phyloP scores from a whole-genome alignment of 2,113 vertebrate genomes.

The Toxotes jaculatrix region DNA sequence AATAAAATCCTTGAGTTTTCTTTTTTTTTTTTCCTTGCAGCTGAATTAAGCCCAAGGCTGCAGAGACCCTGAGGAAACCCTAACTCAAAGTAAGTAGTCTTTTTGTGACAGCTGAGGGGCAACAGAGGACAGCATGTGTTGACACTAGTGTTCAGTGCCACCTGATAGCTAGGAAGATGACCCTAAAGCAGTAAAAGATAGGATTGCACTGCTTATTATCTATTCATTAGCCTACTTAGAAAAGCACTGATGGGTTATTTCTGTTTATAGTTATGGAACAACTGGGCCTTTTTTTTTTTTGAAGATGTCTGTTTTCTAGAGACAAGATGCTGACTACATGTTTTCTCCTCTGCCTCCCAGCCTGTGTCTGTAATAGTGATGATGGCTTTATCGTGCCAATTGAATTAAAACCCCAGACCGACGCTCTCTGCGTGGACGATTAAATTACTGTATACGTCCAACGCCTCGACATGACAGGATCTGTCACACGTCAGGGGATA shows the following conservation, averaged over 20 bases:
- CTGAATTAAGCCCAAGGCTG: slow-evolving; percentile 2
- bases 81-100: neutral
- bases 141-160: slow-evolving; percentile 51
- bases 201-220: slow-evolving; percentile 55
- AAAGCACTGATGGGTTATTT: neutral
- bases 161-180: slow-evolving; percentile 60
- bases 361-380: slow-evolving; percentile 8
- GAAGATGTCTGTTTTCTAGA: neutral
- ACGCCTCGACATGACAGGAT: neutral
- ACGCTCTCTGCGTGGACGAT: neutral
- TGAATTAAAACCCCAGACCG: slow-evolving; percentile 1
- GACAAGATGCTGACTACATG: slow-evolving; percentile 25
- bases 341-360: neutral
- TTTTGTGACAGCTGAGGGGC: slow-evolving; percentile 19
- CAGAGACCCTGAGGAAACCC: neutral
- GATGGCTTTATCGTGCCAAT: slow-evolving; percentile 5
- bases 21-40: neutral
- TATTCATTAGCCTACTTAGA: slow-evolving; percentile 44
- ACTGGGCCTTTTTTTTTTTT: neutral
- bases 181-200: slow-evolving; percentile 47
- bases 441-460: neutral
- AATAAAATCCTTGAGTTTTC: neutral
- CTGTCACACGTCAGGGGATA: neutral
- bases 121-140: slow-evolving; percentile 32
- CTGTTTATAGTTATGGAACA: neutral